Evolutionary conservation across 2,113 vertebrate species (phyloP).

Genomic region (Heliornis fulica): DNA sequence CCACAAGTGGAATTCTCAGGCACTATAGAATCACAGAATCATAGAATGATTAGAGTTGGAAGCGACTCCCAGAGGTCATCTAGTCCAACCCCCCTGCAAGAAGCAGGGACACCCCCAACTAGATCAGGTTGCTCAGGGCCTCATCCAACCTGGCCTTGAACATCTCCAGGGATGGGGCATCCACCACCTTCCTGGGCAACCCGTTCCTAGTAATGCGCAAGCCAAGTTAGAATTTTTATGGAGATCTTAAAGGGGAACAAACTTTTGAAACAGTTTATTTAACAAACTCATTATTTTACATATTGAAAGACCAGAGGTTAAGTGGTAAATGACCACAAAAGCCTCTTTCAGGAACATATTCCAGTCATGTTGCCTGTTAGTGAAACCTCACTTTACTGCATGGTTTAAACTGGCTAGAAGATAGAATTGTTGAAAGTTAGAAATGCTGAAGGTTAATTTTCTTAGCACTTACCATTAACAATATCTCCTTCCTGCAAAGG

Average conservation of each 20-base stretch:
- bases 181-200: too few relatives aligned
- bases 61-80: too few relatives aligned
- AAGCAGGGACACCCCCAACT: too few relatives aligned
- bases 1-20: background rate
- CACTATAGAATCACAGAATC: too few relatives aligned
- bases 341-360: background rate
- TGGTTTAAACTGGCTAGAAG: background rate
- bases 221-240: background rate
- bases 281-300: background rate
- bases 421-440: background rate
- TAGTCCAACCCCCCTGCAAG: too few relatives aligned
- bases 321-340: background rate
- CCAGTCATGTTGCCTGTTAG: background rate
- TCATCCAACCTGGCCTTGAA: too few relatives aligned
- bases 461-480: slow-evolving; percentile 85
- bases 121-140: too few relatives aligned
- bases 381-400: background rate
- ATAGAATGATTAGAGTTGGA: too few relatives aligned
- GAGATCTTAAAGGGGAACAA: background rate
- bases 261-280: background rate
- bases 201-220: background rate
- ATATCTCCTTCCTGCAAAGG: slow-evolving; percentile 93
- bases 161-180: too few relatives aligned
- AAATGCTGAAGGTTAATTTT: background rate
- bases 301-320: background rate